Percentiles rank a stretch among this genome's conserved stretches.
These are phyloP conservation scores for Acronicta aceris DNA, from an alignment of 2,888 invertebrate species.

Conservation along the genomic window DNA sequence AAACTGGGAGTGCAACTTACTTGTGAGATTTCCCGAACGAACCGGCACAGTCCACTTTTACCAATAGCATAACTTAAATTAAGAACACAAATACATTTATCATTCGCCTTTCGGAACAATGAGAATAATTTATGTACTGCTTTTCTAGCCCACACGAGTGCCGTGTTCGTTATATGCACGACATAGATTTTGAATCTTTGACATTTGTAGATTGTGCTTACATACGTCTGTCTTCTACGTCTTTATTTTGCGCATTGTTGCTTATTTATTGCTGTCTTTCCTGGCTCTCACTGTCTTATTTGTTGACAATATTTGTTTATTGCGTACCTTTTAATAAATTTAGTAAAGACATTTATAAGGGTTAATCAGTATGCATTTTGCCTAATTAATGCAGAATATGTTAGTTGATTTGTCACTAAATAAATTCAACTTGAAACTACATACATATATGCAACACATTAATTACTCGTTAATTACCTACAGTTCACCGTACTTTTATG, in stretches of 20 bases:
- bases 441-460: conserved; percentile 25
- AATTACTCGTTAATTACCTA: conserved; percentile 38
- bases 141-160: conserved; percentile 79
- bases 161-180: conserved; percentile 74
- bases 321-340: neutral
- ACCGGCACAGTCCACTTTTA: conserved; percentile 68
- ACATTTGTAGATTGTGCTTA: conserved; percentile 67
- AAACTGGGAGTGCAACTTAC: conserved; percentile 59
- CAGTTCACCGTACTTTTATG: conserved; percentile 28
- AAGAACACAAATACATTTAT: conserved; percentile 76
- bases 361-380: neutral
- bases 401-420: conserved; percentile 1
- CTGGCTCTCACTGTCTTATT: conserved; percentile 28
- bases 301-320: conserved; percentile 29
- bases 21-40: conserved; percentile 64
- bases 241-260: conserved; percentile 55
- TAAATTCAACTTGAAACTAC: conserved; percentile 11
- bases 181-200: conserved; percentile 78
- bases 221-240: conserved; percentile 54
- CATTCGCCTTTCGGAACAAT: conserved; percentile 80
- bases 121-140: conserved; percentile 77
- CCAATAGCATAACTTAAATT: conserved; percentile 67
- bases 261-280: conserved; percentile 52
- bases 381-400: conserved; percentile 3
- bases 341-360: neutral